A percentile compares a stretch with the other conserved stretches of the same genome.
These are phyloP conservation scores for Notothenia coriiceps DNA, from an alignment of 2,113 vertebrate species.

Conservation along the genomic window DNA sequence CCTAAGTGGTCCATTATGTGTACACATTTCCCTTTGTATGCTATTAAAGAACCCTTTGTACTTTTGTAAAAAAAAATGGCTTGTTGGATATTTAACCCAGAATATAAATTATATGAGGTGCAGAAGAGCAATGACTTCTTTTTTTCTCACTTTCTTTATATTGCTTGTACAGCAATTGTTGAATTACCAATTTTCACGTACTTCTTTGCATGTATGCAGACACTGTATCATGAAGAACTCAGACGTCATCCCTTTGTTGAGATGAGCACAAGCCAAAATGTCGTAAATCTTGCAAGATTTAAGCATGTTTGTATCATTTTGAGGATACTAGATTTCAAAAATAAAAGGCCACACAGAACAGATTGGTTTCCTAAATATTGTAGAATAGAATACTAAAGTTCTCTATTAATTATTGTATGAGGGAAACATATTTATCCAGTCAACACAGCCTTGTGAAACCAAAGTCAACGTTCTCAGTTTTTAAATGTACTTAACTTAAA, in stretches of 20 bases:
- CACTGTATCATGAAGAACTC: background rate
- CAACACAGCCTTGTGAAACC: no score
- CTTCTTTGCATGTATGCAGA: background rate
- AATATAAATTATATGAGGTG: slow-evolving; percentile 31
- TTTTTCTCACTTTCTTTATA: background rate
- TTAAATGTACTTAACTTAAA: no score
- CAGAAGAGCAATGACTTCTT: background rate
- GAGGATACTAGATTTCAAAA: slow-evolving; percentile 1
- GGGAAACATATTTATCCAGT: no score
- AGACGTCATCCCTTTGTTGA: background rate
- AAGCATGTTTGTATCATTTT: background rate
- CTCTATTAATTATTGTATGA: no score
- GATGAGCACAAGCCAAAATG: background rate
- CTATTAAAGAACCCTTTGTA: slow-evolving; percentile 55
- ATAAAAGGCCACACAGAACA: background rate
- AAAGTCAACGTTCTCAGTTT: no score
- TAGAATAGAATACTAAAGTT: no score
- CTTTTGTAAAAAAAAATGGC: slow-evolving; percentile 33
- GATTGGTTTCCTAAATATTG: no score
- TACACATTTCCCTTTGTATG: slow-evolving; percentile 55
- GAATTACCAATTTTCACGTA: background rate
- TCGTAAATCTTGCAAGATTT: background rate
- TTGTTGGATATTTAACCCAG: slow-evolving; percentile 35
- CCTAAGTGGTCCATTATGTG: slow-evolving; percentile 69
- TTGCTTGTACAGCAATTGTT: background rate